These are phyloP conservation scores for Epinephelus cyanopodus DNA, from an alignment of 2,113 vertebrate genomes.

Conservation along the genomic window DNA sequence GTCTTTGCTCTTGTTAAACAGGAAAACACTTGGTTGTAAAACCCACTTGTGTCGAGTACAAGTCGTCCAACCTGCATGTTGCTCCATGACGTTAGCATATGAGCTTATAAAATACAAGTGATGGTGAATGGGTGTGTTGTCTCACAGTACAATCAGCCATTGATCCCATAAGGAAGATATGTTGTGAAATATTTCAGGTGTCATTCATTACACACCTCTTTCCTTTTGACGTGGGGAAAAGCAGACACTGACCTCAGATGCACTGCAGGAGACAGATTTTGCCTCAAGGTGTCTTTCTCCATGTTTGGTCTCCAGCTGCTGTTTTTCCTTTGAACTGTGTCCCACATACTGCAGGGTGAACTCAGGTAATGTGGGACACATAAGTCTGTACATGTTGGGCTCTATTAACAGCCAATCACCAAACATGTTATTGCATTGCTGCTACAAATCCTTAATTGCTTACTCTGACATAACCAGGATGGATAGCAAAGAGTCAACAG, in stretches of 20 bases:
- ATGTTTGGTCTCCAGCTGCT: background rate
- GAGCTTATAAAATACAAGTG: background rate
- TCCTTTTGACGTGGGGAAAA: background rate
- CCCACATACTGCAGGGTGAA: background rate
- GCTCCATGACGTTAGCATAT: too few relatives aligned
- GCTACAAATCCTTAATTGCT: too few relatives aligned
- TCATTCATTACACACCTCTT: background rate
- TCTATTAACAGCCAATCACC: too few relatives aligned
- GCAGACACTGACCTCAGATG: background rate
- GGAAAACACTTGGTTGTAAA: too few relatives aligned
- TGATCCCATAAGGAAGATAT: background rate
- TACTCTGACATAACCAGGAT: too few relatives aligned
- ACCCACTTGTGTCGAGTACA: background rate
- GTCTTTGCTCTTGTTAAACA: background rate
- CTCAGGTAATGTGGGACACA: too few relatives aligned
- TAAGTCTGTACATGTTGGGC: too few relatives aligned
- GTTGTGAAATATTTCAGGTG: background rate
- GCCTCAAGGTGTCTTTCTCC: constrained; percentile 32
- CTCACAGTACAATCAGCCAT: background rate
- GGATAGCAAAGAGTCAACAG: too few relatives aligned
- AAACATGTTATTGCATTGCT: too few relatives aligned
- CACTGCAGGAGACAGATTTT: background rate
- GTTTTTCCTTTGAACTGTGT: background rate
- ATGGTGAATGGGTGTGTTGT: background rate
- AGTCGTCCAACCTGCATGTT: background rate